A percentile compares a stretch with the other conserved stretches of the same genome.
Evolutionary conservation across 2,888 invertebrate species (phyloP).

Genomic region (Acanthosoma haemorrhoidale): DNA sequence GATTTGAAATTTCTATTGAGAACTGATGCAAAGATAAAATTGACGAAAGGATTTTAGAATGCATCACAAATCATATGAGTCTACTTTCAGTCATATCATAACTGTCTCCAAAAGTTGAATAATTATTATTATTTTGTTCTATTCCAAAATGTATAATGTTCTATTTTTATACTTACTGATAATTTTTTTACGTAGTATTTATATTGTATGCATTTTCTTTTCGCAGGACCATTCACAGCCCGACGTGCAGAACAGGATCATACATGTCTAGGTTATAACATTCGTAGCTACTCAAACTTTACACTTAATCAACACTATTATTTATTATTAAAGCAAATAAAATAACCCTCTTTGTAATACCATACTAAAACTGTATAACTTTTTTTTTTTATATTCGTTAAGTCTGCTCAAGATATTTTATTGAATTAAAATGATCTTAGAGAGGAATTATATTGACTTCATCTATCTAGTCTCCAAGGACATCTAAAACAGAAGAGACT

Average conservation of each 20-base stretch:
- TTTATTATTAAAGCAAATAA: slow-evolving; percentile 1
- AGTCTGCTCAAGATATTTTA: slow-evolving; percentile 8
- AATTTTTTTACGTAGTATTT: not conserved
- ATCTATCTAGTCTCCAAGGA: slow-evolving; percentile 24
- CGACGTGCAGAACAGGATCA: slow-evolving; percentile 32
- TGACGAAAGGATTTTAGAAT: too few relatives aligned
- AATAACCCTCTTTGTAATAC: slow-evolving; percentile 4
- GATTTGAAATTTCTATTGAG: too few relatives aligned
- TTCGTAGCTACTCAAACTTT: not conserved
- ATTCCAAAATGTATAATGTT: too few relatives aligned
- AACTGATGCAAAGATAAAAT: too few relatives aligned
- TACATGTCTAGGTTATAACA: slow-evolving; percentile 27
- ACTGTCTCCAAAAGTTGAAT: too few relatives aligned
- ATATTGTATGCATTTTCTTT: not conserved
- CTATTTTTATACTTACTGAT: not conserved
- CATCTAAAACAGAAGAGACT: slow-evolving; percentile 23
- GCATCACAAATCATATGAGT: too few relatives aligned
- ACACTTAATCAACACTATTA: slow-evolving; percentile 21
- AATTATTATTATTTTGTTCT: too few relatives aligned
- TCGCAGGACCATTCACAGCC: slow-evolving; percentile 35
- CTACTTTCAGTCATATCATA: too few relatives aligned
- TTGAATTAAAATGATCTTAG: slow-evolving; percentile 3
- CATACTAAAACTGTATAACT: slow-evolving; percentile 7
- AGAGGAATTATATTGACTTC: slow-evolving; percentile 14
- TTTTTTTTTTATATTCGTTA: slow-evolving; percentile 4